Evolutionary conservation across 2,113 vertebrate species (phyloP).

Genomic region (Hyla sarda): DNA sequence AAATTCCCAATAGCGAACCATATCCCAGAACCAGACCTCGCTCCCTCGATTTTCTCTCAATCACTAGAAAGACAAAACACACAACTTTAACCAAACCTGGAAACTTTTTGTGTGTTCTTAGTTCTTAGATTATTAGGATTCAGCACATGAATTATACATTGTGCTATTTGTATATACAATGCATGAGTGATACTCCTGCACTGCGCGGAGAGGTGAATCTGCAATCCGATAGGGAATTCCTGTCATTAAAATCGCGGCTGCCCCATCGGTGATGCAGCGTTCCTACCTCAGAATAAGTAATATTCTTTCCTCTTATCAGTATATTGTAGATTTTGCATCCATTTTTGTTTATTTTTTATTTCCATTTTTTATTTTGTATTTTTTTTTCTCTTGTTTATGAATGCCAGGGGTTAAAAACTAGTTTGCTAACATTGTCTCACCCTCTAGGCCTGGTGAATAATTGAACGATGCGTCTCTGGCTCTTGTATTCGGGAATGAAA

Average conservation of each 20-base stretch:
- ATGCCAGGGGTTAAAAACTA: conserved; percentile 65
- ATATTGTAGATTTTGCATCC: conserved; percentile 38
- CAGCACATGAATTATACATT: conserved; percentile 27
- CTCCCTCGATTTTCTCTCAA: neutral
- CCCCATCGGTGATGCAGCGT: conserved; percentile 12
- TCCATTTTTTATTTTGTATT: neutral
- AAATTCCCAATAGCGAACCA: neutral
- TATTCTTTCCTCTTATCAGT: conserved; percentile 36
- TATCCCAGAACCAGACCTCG: neutral
- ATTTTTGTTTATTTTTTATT: neutral
- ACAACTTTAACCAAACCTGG: neutral
- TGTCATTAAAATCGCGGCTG: conserved; percentile 18
- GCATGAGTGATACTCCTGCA: neutral
- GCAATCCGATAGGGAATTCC: conserved; percentile 52
- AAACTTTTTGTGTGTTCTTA: conserved; percentile 2
- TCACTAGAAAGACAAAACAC: too few relatives aligned
- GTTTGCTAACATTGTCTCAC: conserved; percentile 60
- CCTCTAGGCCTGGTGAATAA: conserved; percentile 70
- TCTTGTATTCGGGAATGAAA: conserved; percentile 61
- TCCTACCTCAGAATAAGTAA: conserved; percentile 57
- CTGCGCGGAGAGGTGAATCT: neutral
- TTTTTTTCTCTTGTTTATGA: conserved; percentile 16
- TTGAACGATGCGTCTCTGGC: conserved; percentile 65
- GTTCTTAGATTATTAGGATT: conserved; percentile 36
- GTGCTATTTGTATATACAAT: conserved; percentile 16